Evolutionary conservation across 2,113 vertebrate genomes (phyloP).

Genomic region (Crotalus horridus): DNA sequence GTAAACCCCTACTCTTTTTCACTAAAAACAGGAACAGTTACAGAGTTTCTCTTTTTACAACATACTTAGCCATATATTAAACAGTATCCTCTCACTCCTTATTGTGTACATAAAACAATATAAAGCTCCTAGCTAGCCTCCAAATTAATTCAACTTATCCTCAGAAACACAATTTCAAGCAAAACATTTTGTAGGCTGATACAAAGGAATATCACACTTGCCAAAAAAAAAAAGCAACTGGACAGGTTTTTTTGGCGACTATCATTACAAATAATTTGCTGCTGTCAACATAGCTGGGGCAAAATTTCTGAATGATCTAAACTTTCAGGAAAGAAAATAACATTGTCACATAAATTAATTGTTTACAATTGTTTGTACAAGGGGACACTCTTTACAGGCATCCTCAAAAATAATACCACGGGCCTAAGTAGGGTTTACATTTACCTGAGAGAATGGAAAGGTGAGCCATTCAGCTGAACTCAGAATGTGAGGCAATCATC

Average conservation of each 20-base stretch:
- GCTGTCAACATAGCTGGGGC: not conserved
- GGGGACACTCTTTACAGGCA: not conserved
- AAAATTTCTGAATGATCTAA: not conserved
- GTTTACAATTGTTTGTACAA: not conserved
- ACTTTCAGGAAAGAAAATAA: not conserved
- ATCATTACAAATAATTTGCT: not conserved
- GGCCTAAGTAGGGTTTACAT: not conserved
- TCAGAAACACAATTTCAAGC: not conserved
- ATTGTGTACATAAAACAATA: conserved; percentile 7
- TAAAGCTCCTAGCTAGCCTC: not conserved
- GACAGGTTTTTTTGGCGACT: not conserved
- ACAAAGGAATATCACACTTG: rapidly evolving
- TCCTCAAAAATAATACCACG: not conserved
- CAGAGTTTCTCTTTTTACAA: not conserved
- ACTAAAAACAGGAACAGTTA: not conserved
- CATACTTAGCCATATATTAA: not conserved
- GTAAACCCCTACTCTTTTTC: not conserved
- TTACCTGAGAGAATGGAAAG: conserved; percentile 37
- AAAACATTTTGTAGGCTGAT: not conserved
- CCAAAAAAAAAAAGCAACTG: not conserved
- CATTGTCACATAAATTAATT: not conserved
- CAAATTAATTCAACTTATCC: not conserved
- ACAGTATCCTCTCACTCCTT: not conserved
- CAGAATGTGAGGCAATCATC: conserved; percentile 33
- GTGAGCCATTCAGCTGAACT: conserved; percentile 50